Evolutionary conservation across 2,888 invertebrate species (phyloP), one percentile per base, ranked within the genome.

Genomic region (Drosophila mimica): DNA sequence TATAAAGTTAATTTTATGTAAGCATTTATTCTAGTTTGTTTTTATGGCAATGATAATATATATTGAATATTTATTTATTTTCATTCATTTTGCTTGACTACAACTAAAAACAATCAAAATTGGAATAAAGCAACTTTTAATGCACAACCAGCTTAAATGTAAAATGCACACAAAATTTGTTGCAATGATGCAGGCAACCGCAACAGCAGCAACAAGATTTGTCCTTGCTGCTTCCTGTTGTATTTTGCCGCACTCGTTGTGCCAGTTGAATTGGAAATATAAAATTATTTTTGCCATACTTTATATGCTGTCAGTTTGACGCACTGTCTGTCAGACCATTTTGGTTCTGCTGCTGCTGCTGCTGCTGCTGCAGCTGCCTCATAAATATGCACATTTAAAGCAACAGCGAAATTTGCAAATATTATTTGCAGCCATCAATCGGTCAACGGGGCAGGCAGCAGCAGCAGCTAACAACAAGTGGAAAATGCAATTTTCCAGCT

Each of bases 341-440:
- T 52, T 31, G 25, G 11, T 33, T 56, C 31, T 51, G 68, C 56
- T 13, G 17, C 31, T n/a, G 49, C 61, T 25, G 25, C 25, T 25
- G 25, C 25, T 25, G 25, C 25, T 2, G 25, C 31, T 51, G 68
- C 56, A 11, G 17, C 31, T n/a, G 49, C 62, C 73, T 81, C 71
- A 83, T 87, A 74, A 87, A 87, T 83, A 83, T 83, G 82, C 79
- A 64, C 75, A 86, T 67, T 81, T 78, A 43, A 31, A 36, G 71
- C 62, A 53, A 64, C 63, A 25, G 53, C 59, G 63, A 71, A 74
- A 70, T 82, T 70, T 66, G 53, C 65, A 80, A 81, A 84, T 74
- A 64, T 70, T 84, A 85, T 57, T 68, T 70, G 64, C 63, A 64
- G 25, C 59, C 64, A 83, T 77, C 82, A 80, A 76, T 81, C 56